phyloP scores from a whole-genome alignment of 2,113 vertebrate species.

The Egretta garzetta region DNA sequence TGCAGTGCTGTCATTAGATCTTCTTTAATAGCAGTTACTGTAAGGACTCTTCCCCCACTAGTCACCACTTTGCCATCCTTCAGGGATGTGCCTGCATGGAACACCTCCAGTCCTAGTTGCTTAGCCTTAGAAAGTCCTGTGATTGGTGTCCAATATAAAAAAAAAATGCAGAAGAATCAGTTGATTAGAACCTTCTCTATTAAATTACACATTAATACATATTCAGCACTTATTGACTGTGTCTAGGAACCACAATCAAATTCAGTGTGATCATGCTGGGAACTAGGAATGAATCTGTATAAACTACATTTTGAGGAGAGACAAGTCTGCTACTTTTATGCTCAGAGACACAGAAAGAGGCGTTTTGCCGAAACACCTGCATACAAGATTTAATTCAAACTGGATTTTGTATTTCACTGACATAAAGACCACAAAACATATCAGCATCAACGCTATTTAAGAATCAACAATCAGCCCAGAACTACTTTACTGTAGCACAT shows the following conservation, averaged over 20 bases:
- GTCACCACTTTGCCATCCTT: constrained; percentile 84
- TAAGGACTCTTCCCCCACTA: constrained; percentile 89
- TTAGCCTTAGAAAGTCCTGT: constrained; percentile 82
- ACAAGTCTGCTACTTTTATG: not conserved
- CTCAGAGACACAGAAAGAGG: not conserved
- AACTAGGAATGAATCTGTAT: not conserved
- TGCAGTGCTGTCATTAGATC: constrained; percentile 80
- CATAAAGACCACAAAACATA: not conserved
- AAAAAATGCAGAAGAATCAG: not conserved
- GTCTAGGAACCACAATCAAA: not conserved
- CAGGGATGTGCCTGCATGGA: constrained; percentile 89
- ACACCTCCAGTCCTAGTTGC: constrained; percentile 86
- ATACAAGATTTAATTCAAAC: not conserved
- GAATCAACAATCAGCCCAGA: not conserved
- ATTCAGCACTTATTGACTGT: fast-evolving
- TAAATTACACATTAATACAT: not conserved
- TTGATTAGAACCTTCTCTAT: not conserved
- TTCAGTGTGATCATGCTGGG: not conserved
- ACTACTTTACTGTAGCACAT: not conserved
- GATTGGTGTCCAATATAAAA: not conserved
- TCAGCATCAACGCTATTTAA: not conserved
- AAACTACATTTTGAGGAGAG: not conserved
- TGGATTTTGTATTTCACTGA: not conserved
- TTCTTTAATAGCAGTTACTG: constrained; percentile 82
- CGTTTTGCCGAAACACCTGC: not conserved